Percentiles rank a stretch among this genome's conserved stretches.
Evolutionary conservation across 2,113 vertebrate genomes (phyloP).

Genomic region (Spermophilus dauricus): DNA sequence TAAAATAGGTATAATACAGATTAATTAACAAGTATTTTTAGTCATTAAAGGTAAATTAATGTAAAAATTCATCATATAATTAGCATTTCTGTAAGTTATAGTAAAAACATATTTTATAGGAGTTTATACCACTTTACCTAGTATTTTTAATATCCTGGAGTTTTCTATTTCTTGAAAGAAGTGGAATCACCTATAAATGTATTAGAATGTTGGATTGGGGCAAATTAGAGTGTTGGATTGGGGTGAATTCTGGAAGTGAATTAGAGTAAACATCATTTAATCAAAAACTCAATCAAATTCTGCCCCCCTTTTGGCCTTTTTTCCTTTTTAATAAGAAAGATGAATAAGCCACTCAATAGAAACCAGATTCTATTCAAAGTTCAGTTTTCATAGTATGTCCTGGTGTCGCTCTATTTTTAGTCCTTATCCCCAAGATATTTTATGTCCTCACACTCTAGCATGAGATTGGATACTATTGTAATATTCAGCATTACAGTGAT

Average conservation of each 20-base stretch:
- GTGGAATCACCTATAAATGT: background rate
- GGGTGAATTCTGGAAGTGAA: slow-evolving; percentile 21
- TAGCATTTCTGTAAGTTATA: slow-evolving; percentile 30
- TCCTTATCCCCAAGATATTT: background rate
- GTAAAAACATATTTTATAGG: background rate
- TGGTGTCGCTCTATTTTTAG: background rate
- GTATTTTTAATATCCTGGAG: background rate
- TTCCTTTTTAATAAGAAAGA: background rate
- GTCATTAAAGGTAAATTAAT: slow-evolving; percentile 18
- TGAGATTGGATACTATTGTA: background rate
- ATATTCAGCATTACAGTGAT: background rate
- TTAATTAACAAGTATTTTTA: slow-evolving; percentile 6
- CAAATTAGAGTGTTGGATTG: background rate
- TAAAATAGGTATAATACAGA: slow-evolving; percentile 29
- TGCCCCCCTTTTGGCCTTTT: background rate
- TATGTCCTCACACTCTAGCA: background rate
- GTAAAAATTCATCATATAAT: background rate
- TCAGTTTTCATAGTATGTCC: background rate
- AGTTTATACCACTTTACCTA: slow-evolving; percentile 3
- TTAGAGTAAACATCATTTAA: background rate
- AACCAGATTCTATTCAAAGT: background rate
- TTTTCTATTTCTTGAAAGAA: slow-evolving; percentile 36
- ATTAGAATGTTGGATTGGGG: slow-evolving; percentile 39
- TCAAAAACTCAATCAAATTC: background rate
- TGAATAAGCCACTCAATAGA: background rate